Evolutionary conservation across 1,140 invertebrate genomes (phyloP), one percentile per base, ranked within the genome.

Genomic region (Drosophila pseudoananassae): DNA sequence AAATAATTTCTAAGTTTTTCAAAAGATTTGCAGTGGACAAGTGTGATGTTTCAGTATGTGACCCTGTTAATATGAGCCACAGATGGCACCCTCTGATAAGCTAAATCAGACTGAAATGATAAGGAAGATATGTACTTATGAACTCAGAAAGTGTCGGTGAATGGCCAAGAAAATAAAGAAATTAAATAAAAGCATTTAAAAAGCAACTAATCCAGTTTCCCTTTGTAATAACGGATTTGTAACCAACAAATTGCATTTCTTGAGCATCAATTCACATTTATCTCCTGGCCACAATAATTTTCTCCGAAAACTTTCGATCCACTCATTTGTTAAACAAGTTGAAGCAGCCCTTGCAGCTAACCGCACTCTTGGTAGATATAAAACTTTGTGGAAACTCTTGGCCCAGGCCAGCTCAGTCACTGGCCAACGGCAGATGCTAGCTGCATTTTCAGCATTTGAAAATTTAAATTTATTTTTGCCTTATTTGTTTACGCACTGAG

Each of bases 281-380:
- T 66, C 63, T 66, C 45, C 12, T 60, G 40, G 63, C 59, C 63
- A 52, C 63, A 66, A 66, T 66, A 66, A 65, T 64, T 64, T 66
- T 40, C 58, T 60, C 25, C 40, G 14, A 38, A 51, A 66, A 66
- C 63, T 66, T 66, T 51, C 23, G 45, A 47, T 63, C 33, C 63
- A 43, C 64, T 43, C 63, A 66, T 66, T 66, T 66, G 63, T 65
- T 66, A 66, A 64, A 43, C 63, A 66, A 63, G 58, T 66, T 64
- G 33, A 31, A 52, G 17, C 58, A 31, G 51, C 64, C 63, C 63
- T 66, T 66, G 33, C 15, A 52, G 27, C 59, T 52, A 66, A 66
- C 63, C 63, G 59, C 59, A 79, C 69, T 77, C 74, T 63, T 69
- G 76, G 53, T 74, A 69, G 65, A 74, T 58, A 74, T 45, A 78